Evolutionary conservation across 2,888 invertebrate genomes (phyloP), one percentile per base, ranked within the genome.

Genomic region (Synergus itoensis): DNA sequence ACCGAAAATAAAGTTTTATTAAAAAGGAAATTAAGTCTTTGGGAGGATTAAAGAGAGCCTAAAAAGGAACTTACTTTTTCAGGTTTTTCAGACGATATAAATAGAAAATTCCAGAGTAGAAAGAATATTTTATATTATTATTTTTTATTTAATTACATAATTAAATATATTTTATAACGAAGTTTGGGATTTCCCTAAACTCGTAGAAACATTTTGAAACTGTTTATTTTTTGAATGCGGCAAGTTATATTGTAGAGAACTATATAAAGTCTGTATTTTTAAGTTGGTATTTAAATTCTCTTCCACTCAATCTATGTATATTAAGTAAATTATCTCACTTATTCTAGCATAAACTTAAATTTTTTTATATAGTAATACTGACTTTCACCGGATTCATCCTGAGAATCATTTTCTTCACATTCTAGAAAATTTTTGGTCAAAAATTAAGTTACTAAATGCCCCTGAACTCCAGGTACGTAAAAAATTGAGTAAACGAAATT

Each of bases 1-100:
- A 18, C 67, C 43, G n/a, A 14, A 57, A 78, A 67, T 73, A 78
- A 73, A 18, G 73, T 43, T 78, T 69, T 78, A 14, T 62, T 62
- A 11, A 28, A 18, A 28, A 5, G 57, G 18, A 18, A 57, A 18
- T 53, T 18, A 60, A 12, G n/a, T n/a, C 36, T 36, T 36, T 36
- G 5, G 36, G 36, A 7, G 36, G 36, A 36, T 36, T 36, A 36
- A 36, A 36, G 36, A 7, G 36, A 7, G 5, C 36, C 36, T 36
- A 36, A 36, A 36, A 36, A 36, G 36, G 36, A 36, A 36, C 36
- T 5, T 7, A 36, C 36, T 36, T 36, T 36, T 36, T 36, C 36
- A 36, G 7, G 9, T 9, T 43, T 43, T 43, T 43, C 9, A 43
- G 48, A 5, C 48, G n/a, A 16, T 53, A 0, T 53, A 12, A 16